Conservation (phyloP, 2,113 vertebrate species). For the Xiphorhynchus elegans region DNA sequence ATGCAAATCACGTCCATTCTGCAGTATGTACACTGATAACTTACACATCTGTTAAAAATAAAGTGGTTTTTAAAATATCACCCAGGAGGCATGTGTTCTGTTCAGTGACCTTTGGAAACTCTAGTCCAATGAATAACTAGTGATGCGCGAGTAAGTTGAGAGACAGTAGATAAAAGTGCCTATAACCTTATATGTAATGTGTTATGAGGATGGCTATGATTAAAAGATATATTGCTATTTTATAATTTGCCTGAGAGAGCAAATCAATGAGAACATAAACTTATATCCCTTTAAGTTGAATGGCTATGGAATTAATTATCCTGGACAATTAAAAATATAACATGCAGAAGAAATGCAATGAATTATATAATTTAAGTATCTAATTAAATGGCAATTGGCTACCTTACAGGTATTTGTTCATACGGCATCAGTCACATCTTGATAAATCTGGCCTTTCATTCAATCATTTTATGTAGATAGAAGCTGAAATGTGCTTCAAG, state of each 20-base stretch:
- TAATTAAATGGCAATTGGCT: background rate
- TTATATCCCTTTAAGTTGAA: background rate
- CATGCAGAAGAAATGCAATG: background rate
- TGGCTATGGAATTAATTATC: background rate
- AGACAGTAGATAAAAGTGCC: background rate
- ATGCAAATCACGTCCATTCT: background rate
- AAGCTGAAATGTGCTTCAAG: background rate
- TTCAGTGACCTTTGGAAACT: conserved; percentile 68
- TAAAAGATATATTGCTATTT: background rate
- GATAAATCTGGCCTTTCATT: background rate
- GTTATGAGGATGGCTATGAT: background rate
- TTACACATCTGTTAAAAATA: conserved; percentile 32
- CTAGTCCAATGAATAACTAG: conserved; percentile 17
- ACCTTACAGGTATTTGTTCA: background rate
- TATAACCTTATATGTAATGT: background rate
- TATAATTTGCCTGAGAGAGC: background rate
- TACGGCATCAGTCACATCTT: background rate
- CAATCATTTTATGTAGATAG: background rate
- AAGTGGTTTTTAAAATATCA: conserved; percentile 27
- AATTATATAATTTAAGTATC: background rate
- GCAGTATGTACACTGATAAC: background rate
- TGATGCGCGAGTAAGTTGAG: background rate
- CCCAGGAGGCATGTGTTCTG: conserved; percentile 36
- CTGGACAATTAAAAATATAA: conserved; percentile 9
- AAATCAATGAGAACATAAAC: background rate